Evolutionary conservation across 2,797 vertebrate genomes (phyloP), one percentile per base, ranked within the genome.

Genomic region (Ceryle rudis): DNA sequence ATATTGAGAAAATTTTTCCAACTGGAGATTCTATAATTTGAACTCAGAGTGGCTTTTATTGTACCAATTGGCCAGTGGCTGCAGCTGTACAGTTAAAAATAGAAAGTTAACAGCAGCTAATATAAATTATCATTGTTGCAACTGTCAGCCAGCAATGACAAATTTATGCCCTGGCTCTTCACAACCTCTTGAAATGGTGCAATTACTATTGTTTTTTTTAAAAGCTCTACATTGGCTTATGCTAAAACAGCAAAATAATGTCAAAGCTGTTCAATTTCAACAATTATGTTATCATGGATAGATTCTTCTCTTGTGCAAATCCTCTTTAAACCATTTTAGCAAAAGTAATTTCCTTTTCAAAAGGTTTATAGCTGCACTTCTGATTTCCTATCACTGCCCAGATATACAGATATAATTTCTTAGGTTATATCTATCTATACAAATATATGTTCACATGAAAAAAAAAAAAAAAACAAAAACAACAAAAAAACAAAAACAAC

Each of bases 71-170:
- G 26, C 37, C 28, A 79, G 72, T n/a, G 15, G 15, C 54, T 89
- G 51, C 37, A 89, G 44, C 29, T 91, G 61, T 49, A 54, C 14
- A 33, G 33, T 66, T 78, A 86, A 87, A 92, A 96, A 92, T 51
- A 87, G 73, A 86, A 90, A 71, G 16, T 49, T 52, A 52, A 52
- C 12, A 88, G 35, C 21, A 74, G 44, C 65, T 54, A 73, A 54
- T 31, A 73, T 10, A 91, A 87, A 87, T 60, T 84, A 90, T 55
- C 10, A 61, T 16, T 18, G 12, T 18, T 74, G 31, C 37, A 77
- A n/a, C 1, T 84, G 47, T 55, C 73, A 82, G 37, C 6, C 42
- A 92, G 74, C 17, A 58, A 47, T 23, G 61, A 64, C 65, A 81
- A 89, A 73, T 22, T 17, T 21, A 28, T 23, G 44, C 46, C 65